These are phyloP conservation scores for Oxytorus armatus DNA, from an alignment of 2,888 invertebrate species.

Conservation along the genomic window DNA sequence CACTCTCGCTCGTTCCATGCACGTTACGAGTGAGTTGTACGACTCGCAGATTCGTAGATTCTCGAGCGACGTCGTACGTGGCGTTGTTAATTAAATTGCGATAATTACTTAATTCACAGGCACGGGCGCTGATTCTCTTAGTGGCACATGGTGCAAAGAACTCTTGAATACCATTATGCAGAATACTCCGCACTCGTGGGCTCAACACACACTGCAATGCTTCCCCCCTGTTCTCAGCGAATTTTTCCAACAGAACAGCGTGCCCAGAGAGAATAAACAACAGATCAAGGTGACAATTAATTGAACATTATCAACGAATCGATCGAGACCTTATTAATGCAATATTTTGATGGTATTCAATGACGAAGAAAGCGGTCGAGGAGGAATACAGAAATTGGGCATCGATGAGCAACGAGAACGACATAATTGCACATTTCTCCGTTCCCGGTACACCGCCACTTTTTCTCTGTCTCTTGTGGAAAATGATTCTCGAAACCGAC, in stretches of 20 bases:
- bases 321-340: background rate
- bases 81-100: slow-evolving; percentile 12
- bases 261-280: slow-evolving; percentile 95
- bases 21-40: slow-evolving; percentile 90
- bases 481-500: slow-evolving; percentile 97
- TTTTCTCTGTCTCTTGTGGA: slow-evolving; percentile 97
- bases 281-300: slow-evolving; percentile 88
- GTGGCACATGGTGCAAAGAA: slow-evolving; percentile 95
- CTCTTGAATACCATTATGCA: slow-evolving; percentile 95
- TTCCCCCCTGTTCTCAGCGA: slow-evolving; percentile 96
- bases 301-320: background rate
- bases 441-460: slow-evolving; percentile 96
- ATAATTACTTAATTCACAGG: slow-evolving; percentile 70
- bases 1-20: slow-evolving; percentile 96
- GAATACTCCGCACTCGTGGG: slow-evolving; percentile 98
- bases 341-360: background rate
- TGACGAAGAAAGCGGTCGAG: slow-evolving; percentile 91
- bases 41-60: background rate
- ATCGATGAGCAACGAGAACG: slow-evolving; percentile 98
- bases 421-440: slow-evolving; percentile 97
- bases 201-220: slow-evolving; percentile 95
- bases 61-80: background rate
- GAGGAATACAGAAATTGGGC: slow-evolving; percentile 98
- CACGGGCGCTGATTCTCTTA: slow-evolving; percentile 86
- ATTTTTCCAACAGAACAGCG: slow-evolving; percentile 94